These are phyloP conservation scores for Zosterops lateralis DNA, from an alignment of 2,113 vertebrate genomes.

Conservation along the genomic window DNA sequence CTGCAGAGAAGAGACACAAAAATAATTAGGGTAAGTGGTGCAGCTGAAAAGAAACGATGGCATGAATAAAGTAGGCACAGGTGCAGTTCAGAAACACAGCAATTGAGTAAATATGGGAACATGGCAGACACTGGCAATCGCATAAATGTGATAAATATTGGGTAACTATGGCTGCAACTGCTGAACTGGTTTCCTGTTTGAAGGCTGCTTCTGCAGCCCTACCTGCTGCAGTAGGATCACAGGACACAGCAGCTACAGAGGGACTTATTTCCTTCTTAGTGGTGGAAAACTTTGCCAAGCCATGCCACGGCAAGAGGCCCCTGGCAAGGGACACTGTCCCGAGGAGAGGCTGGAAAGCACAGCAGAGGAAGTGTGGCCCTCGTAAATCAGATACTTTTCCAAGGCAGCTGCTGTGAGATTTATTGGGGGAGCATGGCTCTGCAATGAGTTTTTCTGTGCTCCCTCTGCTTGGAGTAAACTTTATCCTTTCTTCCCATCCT, in stretches of 20 bases:
- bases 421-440: constrained; percentile 37
- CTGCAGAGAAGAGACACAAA: constrained; percentile 25
- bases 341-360: neutral
- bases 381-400: constrained; percentile 11
- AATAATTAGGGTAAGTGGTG: constrained; percentile 34
- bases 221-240: neutral
- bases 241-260: neutral
- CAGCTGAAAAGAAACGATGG: constrained; percentile 20
- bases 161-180: neutral
- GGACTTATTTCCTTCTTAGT: neutral
- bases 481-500: constrained; percentile 33
- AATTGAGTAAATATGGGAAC: neutral
- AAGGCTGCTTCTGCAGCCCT: neutral
- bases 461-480: constrained; percentile 63
- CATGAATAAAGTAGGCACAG: neutral
- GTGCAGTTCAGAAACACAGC: neutral
- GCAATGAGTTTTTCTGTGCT: constrained; percentile 31
- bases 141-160: neutral
- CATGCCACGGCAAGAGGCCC: neutral
- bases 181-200: neutral
- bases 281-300: neutral
- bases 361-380: neutral
- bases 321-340: neutral
- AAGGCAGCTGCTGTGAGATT: constrained; percentile 31
- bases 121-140: neutral